These are phyloP conservation scores for Trisateles emortualis DNA, from an alignment of 2,888 invertebrate genomes.

Conservation along the genomic window DNA sequence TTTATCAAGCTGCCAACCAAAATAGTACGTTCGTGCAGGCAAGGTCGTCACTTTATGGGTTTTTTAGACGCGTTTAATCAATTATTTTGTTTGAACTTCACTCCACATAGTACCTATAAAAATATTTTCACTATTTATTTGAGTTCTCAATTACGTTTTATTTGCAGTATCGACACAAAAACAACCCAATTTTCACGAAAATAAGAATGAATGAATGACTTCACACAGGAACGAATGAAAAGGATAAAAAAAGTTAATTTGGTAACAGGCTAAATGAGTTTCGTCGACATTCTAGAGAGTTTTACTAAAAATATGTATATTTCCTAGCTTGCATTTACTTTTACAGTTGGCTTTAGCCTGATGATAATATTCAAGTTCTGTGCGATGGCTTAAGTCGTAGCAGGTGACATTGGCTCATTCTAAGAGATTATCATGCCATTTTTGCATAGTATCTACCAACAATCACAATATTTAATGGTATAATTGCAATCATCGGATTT, in stretches of 20 bases:
- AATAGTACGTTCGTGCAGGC: slow-evolving; percentile 66
- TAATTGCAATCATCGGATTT: too few species aligned
- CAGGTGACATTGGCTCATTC: too few species aligned
- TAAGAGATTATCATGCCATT: too few species aligned
- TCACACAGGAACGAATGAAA: slow-evolving; percentile 32
- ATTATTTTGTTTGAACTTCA: slow-evolving; percentile 39
- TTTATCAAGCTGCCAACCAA: slow-evolving; percentile 65
- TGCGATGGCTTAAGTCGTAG: too few species aligned
- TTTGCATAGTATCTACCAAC: too few species aligned
- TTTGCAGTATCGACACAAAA: slow-evolving; percentile 65
- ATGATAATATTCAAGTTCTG: too few species aligned
- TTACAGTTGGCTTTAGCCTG: too few species aligned
- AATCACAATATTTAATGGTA: too few species aligned
- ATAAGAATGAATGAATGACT: slow-evolving; percentile 57
- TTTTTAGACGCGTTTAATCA: slow-evolving; percentile 42
- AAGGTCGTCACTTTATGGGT: slow-evolving; percentile 69
- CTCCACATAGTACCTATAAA: slow-evolving; percentile 32
- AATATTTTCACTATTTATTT: slow-evolving; percentile 47
- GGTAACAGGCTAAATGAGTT: background rate
- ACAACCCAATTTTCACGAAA: slow-evolving; percentile 74
- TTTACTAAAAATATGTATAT: background rate
- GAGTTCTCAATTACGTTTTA: slow-evolving; percentile 45
- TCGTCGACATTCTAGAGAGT: background rate
- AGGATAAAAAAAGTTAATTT: background rate
- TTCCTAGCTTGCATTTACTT: too few species aligned